Evolutionary conservation across 2,888 invertebrate genomes (phyloP).

Genomic region (Cosmia trapezina): DNA sequence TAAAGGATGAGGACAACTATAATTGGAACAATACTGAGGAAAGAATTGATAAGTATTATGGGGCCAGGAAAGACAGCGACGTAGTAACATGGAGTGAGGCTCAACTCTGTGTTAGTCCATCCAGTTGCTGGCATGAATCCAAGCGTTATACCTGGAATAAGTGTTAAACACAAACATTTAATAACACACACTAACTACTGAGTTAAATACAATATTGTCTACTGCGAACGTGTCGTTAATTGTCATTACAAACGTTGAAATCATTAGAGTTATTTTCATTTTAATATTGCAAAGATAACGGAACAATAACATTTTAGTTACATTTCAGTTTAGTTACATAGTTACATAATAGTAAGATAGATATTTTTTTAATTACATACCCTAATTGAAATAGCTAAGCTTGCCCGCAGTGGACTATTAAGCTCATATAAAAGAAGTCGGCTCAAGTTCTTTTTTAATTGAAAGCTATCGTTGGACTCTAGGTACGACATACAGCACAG

Average conservation of each 20-base stretch:
- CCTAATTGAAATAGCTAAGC: not conserved
- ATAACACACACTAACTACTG: constrained; percentile 43
- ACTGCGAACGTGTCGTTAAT: not conserved
- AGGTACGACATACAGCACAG: not conserved
- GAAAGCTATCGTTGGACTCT: not conserved
- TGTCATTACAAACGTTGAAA: not conserved
- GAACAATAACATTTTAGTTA: too few species aligned
- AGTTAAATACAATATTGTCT: constrained; percentile 29
- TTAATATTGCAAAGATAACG: not conserved
- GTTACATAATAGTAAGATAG: not conserved
- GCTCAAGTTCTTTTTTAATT: not conserved
- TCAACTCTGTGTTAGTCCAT: constrained; percentile 84
- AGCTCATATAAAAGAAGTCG: not conserved
- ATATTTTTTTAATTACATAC: not conserved
- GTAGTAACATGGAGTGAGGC: constrained; percentile 88
- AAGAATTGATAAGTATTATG: constrained; percentile 89
- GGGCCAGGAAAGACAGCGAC: constrained; percentile 89
- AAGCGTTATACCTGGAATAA: constrained; percentile 87
- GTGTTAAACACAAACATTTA: constrained; percentile 61
- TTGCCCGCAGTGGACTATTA: not conserved
- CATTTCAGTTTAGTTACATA: too few species aligned
- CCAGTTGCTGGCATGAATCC: constrained; percentile 91
- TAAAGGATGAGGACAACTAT: constrained; percentile 87
- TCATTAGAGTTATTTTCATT: not conserved
- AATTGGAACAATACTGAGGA: constrained; percentile 89